Evolutionary conservation across 2,888 invertebrate species (phyloP).

Genomic region (Campopleginae sp.): DNA sequence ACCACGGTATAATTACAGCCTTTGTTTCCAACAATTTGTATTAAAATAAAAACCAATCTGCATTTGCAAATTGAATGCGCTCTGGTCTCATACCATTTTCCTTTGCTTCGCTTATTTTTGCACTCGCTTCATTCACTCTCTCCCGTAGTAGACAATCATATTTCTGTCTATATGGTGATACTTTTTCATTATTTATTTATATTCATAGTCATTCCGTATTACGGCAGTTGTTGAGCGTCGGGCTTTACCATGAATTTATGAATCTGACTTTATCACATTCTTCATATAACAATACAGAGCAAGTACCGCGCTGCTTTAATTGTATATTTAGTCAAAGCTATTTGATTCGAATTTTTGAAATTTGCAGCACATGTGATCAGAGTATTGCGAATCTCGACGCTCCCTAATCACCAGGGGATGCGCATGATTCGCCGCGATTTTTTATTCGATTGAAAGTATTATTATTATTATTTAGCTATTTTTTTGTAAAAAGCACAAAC

Average conservation of each 20-base stretch:
- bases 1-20: constrained; percentile 78
- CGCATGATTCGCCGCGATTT: not conserved
- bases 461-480: not conserved
- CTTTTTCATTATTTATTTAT: constrained; percentile 26
- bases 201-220: constrained; percentile 42
- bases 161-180: not conserved
- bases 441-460: not conserved
- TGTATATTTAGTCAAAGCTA: constrained; percentile 73
- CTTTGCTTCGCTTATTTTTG: constrained; percentile 25
- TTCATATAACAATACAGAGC: constrained; percentile 76
- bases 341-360: constrained; percentile 71
- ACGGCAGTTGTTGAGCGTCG: constrained; percentile 37
- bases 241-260: constrained; percentile 48
- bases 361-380: not conserved
- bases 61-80: constrained; percentile 82
- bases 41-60: constrained; percentile 83
- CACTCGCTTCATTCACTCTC: constrained; percentile 55
- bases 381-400: not conserved
- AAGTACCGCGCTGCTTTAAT: constrained; percentile 77
- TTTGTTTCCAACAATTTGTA: constrained; percentile 82
- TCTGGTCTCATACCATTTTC: constrained; percentile 31
- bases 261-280: constrained; percentile 20
- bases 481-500: not conserved
- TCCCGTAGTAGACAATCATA: constrained; percentile 21
- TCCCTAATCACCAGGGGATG: not conserved